Conservation (phyloP, 2,113 vertebrate species). For the Trogon surrucura region DNA sequence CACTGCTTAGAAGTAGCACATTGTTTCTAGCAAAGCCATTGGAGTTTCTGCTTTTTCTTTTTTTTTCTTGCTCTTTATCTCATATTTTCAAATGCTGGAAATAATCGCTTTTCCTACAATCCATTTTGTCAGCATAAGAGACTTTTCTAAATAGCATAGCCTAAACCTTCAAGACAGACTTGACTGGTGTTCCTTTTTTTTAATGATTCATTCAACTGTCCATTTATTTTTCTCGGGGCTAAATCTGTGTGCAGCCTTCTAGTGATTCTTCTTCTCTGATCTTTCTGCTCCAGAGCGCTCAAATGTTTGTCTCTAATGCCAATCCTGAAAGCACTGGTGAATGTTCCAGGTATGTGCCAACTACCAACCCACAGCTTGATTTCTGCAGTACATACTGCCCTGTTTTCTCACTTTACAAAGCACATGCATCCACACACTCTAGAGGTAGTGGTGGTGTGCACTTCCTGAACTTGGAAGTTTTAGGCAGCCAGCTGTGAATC, state of each 20-base stretch:
- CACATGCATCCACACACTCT: fast-evolving
- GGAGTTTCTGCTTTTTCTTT: neutral
- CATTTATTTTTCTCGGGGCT: neutral
- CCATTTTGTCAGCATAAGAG: neutral
- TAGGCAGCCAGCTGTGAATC: neutral
- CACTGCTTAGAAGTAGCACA: neutral
- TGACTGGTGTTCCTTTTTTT: neutral
- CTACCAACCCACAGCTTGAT: neutral
- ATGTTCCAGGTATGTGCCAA: neutral
- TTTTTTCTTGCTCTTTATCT: neutral
- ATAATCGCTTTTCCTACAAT: neutral
- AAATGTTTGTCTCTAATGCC: neutral
- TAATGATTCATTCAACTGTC: neutral
- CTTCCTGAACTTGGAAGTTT: neutral
- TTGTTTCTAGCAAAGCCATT: neutral
- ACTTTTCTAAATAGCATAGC: neutral
- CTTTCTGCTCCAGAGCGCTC: neutral
- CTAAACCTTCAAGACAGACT: neutral
- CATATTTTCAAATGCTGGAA: neutral
- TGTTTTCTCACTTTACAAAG: neutral
- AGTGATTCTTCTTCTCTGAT: neutral
- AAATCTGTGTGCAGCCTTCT: neutral
- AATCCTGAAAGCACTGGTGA: neutral
- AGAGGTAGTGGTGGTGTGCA: fast-evolving
- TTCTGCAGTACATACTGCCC: fast-evolving